Base-by-base conservation (phyloP, 2,888 invertebrate genomes). In the Agelastica alni region DNA sequence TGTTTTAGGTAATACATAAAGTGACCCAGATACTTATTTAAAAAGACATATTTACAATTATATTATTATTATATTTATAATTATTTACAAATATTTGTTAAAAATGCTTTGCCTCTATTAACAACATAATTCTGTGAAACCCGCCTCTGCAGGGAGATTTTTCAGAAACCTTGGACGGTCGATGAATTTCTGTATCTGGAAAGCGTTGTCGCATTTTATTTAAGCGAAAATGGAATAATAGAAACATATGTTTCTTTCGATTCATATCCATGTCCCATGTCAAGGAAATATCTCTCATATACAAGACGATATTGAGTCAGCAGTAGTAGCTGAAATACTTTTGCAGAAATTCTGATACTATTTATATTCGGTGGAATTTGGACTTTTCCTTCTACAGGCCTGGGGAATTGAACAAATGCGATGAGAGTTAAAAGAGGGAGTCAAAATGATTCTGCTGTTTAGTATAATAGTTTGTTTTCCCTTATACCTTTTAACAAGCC, bases 181-280 rank as follows among this genome's bases (percentile, higher is more conserved):
- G 32, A 41, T 32, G 41, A 53, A 46, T 46, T 46, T 17, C 41
- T 41, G 22, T 39, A 30, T 41, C 45, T 41, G 39, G 34, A 16
- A 31, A 39, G 9, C 20, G 39, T 32, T 51, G 48, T 45, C 52
- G 53, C 46, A 32, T 56, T 55, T 51, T 49, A 54, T 41, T 39
- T 51, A 48, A 45, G 51, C 36, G 54, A 56, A 56, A 54, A 54
- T 56, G 54, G 48, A 53, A 59, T 53, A 53, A 53, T 53, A 53
- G 52, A 53, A 53, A 55, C 55, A 51, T 51, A 51, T 55, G 47
- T 55, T 43, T 51, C 41, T 37, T 44, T 51, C 55, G 51, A 42
- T 47, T 48, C 48, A 51, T 51, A 51, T 52, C 49, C 45, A 22
- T 46, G 52, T 46, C 45, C 46, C 45, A 32, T 46, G 46, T 45